These are phyloP conservation scores for Triplophysa yarkandensis DNA, from an alignment of 2,797 vertebrate genomes.

Conservation along the genomic window DNA sequence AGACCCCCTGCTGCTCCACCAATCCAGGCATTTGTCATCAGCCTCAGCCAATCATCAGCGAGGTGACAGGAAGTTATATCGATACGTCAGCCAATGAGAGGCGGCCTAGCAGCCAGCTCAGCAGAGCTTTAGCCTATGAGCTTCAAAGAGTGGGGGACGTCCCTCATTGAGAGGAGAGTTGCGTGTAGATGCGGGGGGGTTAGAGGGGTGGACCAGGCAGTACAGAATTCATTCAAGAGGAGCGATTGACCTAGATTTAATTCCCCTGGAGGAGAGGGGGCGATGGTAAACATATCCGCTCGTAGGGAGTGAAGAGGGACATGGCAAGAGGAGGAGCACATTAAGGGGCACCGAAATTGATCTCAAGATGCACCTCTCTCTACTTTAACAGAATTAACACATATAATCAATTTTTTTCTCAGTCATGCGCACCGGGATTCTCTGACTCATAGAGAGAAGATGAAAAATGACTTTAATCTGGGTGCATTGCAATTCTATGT, in stretches of 20 bases:
- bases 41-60: slow-evolving; percentile 65
- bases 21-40: slow-evolving; percentile 67
- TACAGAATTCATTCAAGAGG: slow-evolving; percentile 82
- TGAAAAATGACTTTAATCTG: slow-evolving; percentile 49
- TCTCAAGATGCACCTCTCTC: slow-evolving; percentile 55
- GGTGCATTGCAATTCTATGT: slow-evolving; percentile 33
- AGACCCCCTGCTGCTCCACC: slow-evolving; percentile 72
- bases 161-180: slow-evolving; percentile 72
- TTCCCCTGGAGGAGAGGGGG: slow-evolving; percentile 68
- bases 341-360: slow-evolving; percentile 63
- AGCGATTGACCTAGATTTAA: slow-evolving; percentile 82
- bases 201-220: slow-evolving; percentile 71
- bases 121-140: slow-evolving; percentile 68
- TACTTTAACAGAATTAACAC: slow-evolving; percentile 45
- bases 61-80: slow-evolving; percentile 64
- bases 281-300: slow-evolving; percentile 76
- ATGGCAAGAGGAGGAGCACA: slow-evolving; percentile 58
- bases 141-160: slow-evolving; percentile 71
- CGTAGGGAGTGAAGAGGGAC: slow-evolving; percentile 58
- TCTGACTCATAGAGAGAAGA: slow-evolving; percentile 35
- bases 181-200: slow-evolving; percentile 60
- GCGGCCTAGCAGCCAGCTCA: slow-evolving; percentile 61
- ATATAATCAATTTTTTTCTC: slow-evolving; percentile 1
- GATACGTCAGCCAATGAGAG: slow-evolving; percentile 66
- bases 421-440: slow-evolving; percentile 26